Conservation (phyloP, 2,888 invertebrate genomes). For the Lepeophtheirus nordmannii region DNA sequence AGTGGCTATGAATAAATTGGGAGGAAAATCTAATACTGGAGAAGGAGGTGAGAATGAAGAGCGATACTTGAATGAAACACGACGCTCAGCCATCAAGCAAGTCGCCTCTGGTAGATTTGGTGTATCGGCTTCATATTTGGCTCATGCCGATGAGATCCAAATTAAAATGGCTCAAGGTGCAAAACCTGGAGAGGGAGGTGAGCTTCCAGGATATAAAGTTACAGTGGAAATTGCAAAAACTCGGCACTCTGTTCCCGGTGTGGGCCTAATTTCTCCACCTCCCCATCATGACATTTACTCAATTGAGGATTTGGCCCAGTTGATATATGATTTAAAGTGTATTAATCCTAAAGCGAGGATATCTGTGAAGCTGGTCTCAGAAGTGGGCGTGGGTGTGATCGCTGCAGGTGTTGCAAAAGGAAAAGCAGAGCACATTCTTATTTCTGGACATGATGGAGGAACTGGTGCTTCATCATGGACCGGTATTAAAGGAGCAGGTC, state of each 20-base stretch:
- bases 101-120: conserved; percentile 97
- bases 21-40: conserved; percentile 96
- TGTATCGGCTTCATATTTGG: conserved; percentile 89
- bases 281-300: conserved; percentile 99
- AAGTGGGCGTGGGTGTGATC: conserved; percentile 95
- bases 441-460: conserved; percentile 97
- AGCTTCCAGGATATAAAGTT: conserved; percentile 70
- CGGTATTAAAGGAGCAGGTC: conserved; percentile 90
- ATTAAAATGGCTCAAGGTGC: conserved; percentile 99
- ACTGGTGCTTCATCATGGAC: conserved; percentile 99
- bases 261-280: conserved; percentile 93
- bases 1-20: conserved; percentile 89
- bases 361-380: conserved; percentile 93
- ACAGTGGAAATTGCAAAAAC: conserved; percentile 69
- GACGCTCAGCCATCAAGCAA: conserved; percentile 91
- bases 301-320: conserved; percentile 92
- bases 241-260: conserved; percentile 87
- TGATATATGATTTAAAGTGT: conserved; percentile 94
- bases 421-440: conserved; percentile 94
- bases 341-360: conserved; percentile 88
- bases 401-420: conserved; percentile 98
- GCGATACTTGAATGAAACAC: conserved; percentile 58
- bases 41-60: conserved; percentile 56
- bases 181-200: conserved; percentile 97
- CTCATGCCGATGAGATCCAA: conserved; percentile 93